These are phyloP conservation scores for Pelecanoides urinatrix DNA, from an alignment of 2,113 vertebrate species.

Conservation along the genomic window DNA sequence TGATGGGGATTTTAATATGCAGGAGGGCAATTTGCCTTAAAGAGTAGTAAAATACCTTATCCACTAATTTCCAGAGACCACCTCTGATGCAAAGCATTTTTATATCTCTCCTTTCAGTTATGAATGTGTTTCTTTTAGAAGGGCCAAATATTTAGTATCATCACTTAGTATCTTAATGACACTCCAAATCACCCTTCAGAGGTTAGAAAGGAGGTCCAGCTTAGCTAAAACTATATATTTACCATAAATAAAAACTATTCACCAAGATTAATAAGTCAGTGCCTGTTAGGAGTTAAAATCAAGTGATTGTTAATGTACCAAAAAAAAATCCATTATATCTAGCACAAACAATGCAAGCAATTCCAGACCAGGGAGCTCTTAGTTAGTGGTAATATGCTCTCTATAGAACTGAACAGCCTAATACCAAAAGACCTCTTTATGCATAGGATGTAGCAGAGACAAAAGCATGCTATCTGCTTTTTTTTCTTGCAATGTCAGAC, in stretches of 20 bases:
- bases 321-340: not conserved
- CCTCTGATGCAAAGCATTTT: not conserved
- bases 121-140: not conserved
- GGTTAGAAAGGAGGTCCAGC: not conserved
- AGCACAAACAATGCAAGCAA: not conserved
- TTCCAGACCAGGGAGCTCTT: constrained; percentile 5
- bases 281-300: constrained; percentile 4
- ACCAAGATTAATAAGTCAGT: not conserved
- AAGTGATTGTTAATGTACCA: not conserved
- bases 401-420: not conserved
- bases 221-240: not conserved
- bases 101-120: not conserved
- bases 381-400: not conserved
- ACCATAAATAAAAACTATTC: not conserved
- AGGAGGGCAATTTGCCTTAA: not conserved
- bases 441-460: constrained; percentile 3
- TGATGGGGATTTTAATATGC: fast-evolving
- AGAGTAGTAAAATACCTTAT: not conserved
- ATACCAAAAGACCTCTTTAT: not conserved
- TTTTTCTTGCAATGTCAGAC: not conserved
- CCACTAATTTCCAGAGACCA: not conserved
- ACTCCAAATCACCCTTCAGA: not conserved
- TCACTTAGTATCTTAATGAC: not conserved
- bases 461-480: constrained; percentile 5
- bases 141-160: not conserved